Conservation (phyloP, 2,888 invertebrate genomes). For the Rotaria magnacalcarata region DNA sequence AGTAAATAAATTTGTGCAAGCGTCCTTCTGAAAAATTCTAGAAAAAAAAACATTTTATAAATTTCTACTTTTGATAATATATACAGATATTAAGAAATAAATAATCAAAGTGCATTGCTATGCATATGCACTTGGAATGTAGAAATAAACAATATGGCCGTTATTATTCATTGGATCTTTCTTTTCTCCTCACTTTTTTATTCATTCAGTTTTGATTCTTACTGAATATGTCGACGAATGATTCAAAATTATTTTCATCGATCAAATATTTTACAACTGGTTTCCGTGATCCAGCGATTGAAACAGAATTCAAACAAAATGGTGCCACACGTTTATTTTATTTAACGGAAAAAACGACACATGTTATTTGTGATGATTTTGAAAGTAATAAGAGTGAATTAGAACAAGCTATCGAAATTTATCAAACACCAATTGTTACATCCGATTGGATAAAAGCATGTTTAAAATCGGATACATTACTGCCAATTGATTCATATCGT, state of each 20-base stretch:
- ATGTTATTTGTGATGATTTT: slow-evolving; percentile 80
- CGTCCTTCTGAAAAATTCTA: too few relatives aligned
- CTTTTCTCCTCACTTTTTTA: background rate
- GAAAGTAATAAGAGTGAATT: slow-evolving; percentile 64
- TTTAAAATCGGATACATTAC: slow-evolving; percentile 36
- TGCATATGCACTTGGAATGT: too few relatives aligned
- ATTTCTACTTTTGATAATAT: too few relatives aligned
- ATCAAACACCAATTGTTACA: slow-evolving; percentile 82
- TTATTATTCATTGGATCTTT: too few relatives aligned
- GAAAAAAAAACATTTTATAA: too few relatives aligned
- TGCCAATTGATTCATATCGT: slow-evolving; percentile 36
- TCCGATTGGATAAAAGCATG: slow-evolving; percentile 51
- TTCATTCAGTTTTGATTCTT: background rate
- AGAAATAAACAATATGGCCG: too few relatives aligned
- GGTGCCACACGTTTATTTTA: slow-evolving; percentile 82
- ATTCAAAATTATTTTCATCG: slow-evolving; percentile 26
- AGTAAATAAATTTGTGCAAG: too few relatives aligned
- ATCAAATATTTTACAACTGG: background rate
- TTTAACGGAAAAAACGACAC: slow-evolving; percentile 83
- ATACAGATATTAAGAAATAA: too few relatives aligned
- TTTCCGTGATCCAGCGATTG: slow-evolving; percentile 55
- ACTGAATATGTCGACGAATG: background rate
- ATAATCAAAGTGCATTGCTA: too few relatives aligned
- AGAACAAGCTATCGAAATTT: slow-evolving; percentile 82
- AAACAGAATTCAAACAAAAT: slow-evolving; percentile 73